Evolutionary conservation across 2,113 vertebrate genomes (phyloP).

Genomic region (Pterocles orientalis): DNA sequence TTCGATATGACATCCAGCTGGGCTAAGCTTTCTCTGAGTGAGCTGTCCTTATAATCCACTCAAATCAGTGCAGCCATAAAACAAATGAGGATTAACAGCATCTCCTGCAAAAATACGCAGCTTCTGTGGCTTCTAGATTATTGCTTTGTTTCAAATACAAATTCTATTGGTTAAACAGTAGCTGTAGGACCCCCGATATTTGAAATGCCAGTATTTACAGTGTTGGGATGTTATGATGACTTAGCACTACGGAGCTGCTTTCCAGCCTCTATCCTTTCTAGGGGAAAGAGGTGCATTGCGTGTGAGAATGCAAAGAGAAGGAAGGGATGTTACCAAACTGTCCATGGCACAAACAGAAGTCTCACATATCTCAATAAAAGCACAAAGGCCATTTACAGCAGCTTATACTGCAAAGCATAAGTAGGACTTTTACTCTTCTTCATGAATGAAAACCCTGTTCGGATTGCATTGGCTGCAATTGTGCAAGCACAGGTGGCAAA

Average conservation of each 20-base stretch:
- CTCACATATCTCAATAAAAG: neutral
- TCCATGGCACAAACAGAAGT: rapidly evolving
- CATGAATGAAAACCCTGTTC: neutral
- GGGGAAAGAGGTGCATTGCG: neutral
- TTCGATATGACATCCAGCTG: neutral
- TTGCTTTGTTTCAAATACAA: neutral
- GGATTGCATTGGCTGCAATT: neutral
- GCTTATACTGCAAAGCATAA: neutral
- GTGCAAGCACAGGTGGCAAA: neutral
- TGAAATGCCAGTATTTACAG: neutral
- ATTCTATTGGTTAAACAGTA: neutral
- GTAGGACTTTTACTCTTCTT: neutral
- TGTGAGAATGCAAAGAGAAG: neutral
- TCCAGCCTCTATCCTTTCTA: neutral
- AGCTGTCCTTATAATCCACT: constrained; percentile 41
- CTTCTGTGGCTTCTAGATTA: neutral
- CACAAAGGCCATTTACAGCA: neutral
- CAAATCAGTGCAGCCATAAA: constrained; percentile 37
- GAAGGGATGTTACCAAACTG: neutral
- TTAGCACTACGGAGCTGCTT: neutral
- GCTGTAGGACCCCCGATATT: neutral
- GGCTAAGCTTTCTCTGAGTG: constrained; percentile 19
- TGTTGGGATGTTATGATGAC: neutral
- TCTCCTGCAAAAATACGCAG: neutral
- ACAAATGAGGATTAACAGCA: constrained; percentile 38